phyloP scores from a whole-genome alignment of 92 coral and sea anemone species.

The Palythoa grandiflora region DNA sequence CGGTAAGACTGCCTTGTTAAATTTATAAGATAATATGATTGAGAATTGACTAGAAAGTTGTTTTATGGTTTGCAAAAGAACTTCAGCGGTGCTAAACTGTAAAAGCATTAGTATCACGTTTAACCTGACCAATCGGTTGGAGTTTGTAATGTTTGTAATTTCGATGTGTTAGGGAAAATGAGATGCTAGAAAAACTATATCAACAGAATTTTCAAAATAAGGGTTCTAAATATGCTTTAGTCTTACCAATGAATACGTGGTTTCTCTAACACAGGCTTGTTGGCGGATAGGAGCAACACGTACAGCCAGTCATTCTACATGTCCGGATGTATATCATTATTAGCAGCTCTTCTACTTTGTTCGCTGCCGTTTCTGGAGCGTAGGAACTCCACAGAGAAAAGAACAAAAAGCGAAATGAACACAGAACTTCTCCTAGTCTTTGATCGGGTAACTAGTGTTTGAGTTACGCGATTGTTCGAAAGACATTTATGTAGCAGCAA shows the following conservation, averaged over 20 bases:
- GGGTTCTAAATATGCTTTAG: neutral
- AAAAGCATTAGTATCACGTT: too few species aligned
- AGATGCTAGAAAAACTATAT: too few species aligned
- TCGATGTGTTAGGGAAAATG: too few species aligned
- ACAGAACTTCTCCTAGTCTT: neutral
- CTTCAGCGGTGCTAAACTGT: too few species aligned
- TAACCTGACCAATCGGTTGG: too few species aligned
- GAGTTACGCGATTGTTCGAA: neutral
- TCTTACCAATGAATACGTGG: neutral
- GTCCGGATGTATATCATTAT: conserved; percentile 34
- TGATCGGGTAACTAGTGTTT: conserved; percentile 39
- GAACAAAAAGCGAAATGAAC: neutral
- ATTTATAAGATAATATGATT: neutral
- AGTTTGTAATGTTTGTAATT: too few species aligned
- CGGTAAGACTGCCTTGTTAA: neutral
- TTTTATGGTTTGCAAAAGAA: too few species aligned
- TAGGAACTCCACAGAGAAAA: neutral
- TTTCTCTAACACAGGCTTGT: conserved; percentile 13
- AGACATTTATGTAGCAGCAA: too few species aligned
- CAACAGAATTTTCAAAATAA: too few species aligned
- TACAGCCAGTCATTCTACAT: conserved; percentile 40
- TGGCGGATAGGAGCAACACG: conserved; percentile 31
- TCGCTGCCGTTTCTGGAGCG: conserved; percentile 24
- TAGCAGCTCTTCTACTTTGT: conserved; percentile 26
- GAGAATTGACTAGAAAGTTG: neutral